Base-by-base conservation (phyloP, 1,140 invertebrate genomes). In the Leptoteleia sp. region DNA sequence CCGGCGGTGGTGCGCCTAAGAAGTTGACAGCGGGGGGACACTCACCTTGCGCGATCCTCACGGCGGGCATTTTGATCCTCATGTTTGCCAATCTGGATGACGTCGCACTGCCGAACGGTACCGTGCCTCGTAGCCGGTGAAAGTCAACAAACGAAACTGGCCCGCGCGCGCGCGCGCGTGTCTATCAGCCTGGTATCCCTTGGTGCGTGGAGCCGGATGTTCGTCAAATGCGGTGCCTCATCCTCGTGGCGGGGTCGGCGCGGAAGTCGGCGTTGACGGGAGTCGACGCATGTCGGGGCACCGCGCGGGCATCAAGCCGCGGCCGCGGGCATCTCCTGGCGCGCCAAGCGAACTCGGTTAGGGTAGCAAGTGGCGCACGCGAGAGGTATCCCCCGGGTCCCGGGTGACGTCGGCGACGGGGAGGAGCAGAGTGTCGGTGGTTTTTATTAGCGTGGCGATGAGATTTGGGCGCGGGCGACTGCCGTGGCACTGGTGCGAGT, bases 61-160 rank as follows among this genome's bases (percentile, higher is more conserved):
- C 95, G 89, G 95, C 95, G 90, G 95, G 95, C 95, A 96, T 96
- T 93, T 96, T 96, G 92, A 96, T 96, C 95, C 95, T 95, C 95
- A 96, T 96, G 92, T 93, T 96, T 94, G 82, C 83, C 83, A 81
- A 71, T 83, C 47, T 71, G 65, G 38, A 54, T 35, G 35, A 33
- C 29, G 35, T 55, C 31, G 37, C 54, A 59, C 43, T 43, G 45
- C 50, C 22, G 22, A 70, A 42, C 11, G 4, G 27, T 25, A 50
- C 35, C n/a, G 17, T 22, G 35, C 37, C 48, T 29, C 31, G 33
- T 43, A 45, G 31, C 62, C 54, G 29, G 50, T 65, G 50, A 57
- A 75, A 75, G 59, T 75, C 43, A 70, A 40, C 17, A 55, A 45
- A n/a, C 33, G 9, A 35, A 38, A 37, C 59, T 55, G 29, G 33